phyloP scores from a whole-genome alignment of 2,888 invertebrate species.

The Megastigmus dorsalis region DNA sequence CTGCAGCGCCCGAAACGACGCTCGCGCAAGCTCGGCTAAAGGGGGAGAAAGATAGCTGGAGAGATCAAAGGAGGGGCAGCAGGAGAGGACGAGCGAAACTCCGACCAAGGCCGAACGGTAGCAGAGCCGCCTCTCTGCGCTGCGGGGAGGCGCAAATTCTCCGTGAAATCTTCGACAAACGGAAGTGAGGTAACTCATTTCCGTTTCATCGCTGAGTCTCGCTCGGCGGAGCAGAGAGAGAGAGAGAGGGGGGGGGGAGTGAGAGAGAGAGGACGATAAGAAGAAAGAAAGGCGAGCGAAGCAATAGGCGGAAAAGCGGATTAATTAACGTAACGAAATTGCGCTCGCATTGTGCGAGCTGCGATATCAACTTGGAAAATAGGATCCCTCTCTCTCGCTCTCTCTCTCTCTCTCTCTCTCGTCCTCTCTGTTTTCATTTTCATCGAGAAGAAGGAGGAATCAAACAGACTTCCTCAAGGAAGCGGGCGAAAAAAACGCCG shows the following conservation, averaged over 20 bases:
- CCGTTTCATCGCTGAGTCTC: slow-evolving; percentile 63
- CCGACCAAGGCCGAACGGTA: not conserved
- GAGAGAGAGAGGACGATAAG: slow-evolving; percentile 43
- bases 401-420: not conserved
- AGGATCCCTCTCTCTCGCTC: slow-evolving; percentile 6
- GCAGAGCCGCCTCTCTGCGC: too few relatives aligned
- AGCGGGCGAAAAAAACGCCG: not conserved
- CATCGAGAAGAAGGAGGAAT: not conserved
- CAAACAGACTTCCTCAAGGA: not conserved
- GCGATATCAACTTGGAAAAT: slow-evolving; percentile 51
- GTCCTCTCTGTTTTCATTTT: not conserved
- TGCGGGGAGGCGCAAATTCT: slow-evolving; percentile 63
- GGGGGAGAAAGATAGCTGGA: slow-evolving; percentile 1
- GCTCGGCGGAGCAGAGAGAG: slow-evolving; percentile 18
- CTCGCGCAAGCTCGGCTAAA: not conserved
- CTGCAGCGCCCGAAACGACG: not conserved
- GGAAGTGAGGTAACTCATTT: slow-evolving; percentile 68
- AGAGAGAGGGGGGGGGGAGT: slow-evolving; percentile 27
- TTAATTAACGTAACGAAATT: slow-evolving; percentile 68
- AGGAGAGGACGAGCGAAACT: not conserved
- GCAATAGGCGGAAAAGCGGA: slow-evolving; percentile 54
- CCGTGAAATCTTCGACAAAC: slow-evolving; percentile 68
- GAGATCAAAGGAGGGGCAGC: not conserved
- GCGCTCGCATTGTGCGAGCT: slow-evolving; percentile 57
- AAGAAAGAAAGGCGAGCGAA: slow-evolving; percentile 8